These are phyloP conservation scores for Entomobrya multifasciata DNA, from an alignment of 2,888 invertebrate species.

Conservation along the genomic window DNA sequence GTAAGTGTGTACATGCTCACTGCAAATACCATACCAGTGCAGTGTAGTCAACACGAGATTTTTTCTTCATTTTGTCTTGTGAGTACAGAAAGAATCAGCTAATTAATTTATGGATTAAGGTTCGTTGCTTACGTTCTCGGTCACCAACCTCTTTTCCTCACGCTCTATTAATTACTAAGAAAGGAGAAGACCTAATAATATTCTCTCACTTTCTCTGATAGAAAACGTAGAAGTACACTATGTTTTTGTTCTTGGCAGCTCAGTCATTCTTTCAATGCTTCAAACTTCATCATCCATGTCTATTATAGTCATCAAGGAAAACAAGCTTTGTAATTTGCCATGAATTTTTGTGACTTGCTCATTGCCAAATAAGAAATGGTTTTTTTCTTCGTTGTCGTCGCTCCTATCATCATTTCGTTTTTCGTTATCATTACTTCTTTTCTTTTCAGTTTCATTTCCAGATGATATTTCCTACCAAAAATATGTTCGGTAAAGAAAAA, in stretches of 20 bases:
- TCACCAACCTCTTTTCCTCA: constrained; percentile 50
- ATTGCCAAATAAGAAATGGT: too few species aligned
- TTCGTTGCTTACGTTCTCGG: constrained; percentile 22
- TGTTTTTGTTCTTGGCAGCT: background rate
- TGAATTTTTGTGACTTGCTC: too few species aligned
- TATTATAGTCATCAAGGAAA: background rate
- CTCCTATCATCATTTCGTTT: too few species aligned
- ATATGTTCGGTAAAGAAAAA: background rate
- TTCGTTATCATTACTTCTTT: too few species aligned
- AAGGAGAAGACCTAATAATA: background rate
- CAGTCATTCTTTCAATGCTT: background rate
- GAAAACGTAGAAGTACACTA: background rate
- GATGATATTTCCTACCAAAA: too few species aligned
- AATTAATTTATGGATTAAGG: constrained; percentile 64
- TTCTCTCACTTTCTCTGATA: background rate
- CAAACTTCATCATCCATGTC: too few species aligned
- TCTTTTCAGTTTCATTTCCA: too few species aligned
- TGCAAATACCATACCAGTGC: too few species aligned
- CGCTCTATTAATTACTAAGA: constrained; percentile 57
- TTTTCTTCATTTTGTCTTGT: background rate
- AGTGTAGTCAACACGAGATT: background rate
- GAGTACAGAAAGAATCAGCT: constrained; percentile 9
- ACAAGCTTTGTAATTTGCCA: background rate
- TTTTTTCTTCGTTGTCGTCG: too few species aligned
- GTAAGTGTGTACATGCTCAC: background rate